Evolutionary conservation across 2,888 invertebrate species (phyloP).

Genomic region (Synanthedon tipuliformis): DNA sequence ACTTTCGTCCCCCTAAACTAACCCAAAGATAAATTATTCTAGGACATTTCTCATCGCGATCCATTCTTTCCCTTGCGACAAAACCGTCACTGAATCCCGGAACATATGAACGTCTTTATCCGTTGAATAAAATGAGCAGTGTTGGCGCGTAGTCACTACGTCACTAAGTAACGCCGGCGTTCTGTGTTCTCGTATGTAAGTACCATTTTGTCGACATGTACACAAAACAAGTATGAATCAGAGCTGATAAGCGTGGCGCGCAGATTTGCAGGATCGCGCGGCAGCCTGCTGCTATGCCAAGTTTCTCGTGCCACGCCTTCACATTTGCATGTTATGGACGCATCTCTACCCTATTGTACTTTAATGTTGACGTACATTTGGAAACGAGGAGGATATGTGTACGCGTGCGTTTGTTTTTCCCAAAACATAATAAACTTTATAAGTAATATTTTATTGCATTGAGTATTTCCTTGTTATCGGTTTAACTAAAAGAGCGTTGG

Average conservation of each 20-base stretch:
- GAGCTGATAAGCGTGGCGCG: constrained; percentile 55
- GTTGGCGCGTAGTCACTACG: constrained; percentile 25
- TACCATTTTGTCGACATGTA: constrained; percentile 23
- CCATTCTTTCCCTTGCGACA: constrained; percentile 49
- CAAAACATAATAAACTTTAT: too few species aligned
- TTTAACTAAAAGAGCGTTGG: constrained; percentile 3
- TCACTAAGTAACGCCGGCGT: constrained; percentile 34
- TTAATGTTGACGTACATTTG: constrained; percentile 12
- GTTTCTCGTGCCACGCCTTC: constrained; percentile 50
- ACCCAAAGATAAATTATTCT: constrained; percentile 62
- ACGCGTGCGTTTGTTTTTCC: neutral
- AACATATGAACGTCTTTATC: constrained; percentile 53
- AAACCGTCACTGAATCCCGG: constrained; percentile 50
- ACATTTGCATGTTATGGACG: constrained; percentile 53
- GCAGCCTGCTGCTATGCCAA: constrained; percentile 47
- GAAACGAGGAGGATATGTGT: neutral
- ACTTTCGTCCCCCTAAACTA: constrained; percentile 48
- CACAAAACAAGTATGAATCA: constrained; percentile 49
- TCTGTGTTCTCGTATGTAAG: constrained; percentile 21
- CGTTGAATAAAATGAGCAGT: constrained; percentile 50
- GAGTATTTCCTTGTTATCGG: neutral
- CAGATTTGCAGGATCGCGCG: constrained; percentile 56
- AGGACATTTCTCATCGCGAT: constrained; percentile 57
- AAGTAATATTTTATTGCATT: too few species aligned
- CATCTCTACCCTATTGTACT: constrained; percentile 29